A percentile compares a stretch with the other conserved stretches of the same genome.
Conservation (phyloP, 37 sponge, comb jelly and placozoan genomes). For the Petrosia ficiformis region DNA sequence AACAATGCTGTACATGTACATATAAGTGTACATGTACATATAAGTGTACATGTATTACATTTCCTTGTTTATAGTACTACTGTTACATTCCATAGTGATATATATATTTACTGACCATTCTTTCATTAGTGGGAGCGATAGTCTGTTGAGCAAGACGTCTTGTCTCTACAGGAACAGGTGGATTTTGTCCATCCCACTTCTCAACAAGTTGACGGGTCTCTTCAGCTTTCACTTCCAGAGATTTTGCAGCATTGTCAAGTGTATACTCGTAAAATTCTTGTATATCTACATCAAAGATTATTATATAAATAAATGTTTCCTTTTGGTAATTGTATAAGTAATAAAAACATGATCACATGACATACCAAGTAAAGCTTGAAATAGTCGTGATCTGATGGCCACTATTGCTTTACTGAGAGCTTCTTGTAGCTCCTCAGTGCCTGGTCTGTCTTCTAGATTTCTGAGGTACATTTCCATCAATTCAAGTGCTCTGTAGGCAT, state of each 20-base stretch:
- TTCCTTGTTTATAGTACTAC: not conserved
- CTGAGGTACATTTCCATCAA: constrained; percentile 79
- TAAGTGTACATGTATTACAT: not conserved
- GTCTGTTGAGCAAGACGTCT: constrained; percentile 23
- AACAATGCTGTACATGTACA: no score
- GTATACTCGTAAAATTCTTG: constrained; percentile 83
- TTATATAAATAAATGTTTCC: not conserved
- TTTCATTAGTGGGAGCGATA: constrained; percentile 7
- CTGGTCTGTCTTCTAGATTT: constrained; percentile 35
- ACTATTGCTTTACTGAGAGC: constrained; percentile 86
- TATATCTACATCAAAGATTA: constrained; percentile 49
- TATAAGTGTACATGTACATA: not conserved
- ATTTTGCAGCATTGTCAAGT: constrained; percentile 56
- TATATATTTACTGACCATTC: no score
- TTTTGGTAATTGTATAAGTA: no score
- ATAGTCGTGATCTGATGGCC: constrained; percentile 86
- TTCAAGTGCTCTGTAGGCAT: constrained; percentile 85
- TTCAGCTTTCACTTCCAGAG: constrained; percentile 47
- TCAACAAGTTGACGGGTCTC: constrained; percentile 60
- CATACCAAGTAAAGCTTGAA: constrained; percentile 95
- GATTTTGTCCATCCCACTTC: constrained; percentile 64
- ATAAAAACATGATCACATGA: not conserved
- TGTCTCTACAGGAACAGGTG: constrained; percentile 46
- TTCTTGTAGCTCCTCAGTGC: constrained; percentile 66
- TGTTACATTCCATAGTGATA: not conserved